Conservation (phyloP, 2,797 vertebrate species). For the Ctenopoma multispine region DNA sequence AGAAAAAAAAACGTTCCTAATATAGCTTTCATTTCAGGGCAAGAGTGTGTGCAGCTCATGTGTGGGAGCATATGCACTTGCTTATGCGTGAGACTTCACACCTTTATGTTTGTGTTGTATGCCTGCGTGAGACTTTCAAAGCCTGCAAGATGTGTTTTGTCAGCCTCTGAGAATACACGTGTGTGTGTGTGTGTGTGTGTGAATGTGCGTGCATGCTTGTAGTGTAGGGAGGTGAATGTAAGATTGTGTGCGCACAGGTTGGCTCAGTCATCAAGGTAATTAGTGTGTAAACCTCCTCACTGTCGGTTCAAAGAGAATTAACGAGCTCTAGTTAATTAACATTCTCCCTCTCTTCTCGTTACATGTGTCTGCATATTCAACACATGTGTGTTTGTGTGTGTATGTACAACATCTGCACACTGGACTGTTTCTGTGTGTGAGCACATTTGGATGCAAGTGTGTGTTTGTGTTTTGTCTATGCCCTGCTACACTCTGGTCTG, state of each 20-base stretch:
- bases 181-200: constrained; percentile 39
- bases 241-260: constrained; percentile 66
- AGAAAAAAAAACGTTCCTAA: constrained; percentile 37
- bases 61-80: constrained; percentile 46
- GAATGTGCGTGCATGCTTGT: constrained; percentile 21
- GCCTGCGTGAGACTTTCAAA: constrained; percentile 64
- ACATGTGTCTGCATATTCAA: constrained; percentile 84
- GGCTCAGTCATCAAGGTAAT: constrained; percentile 83
- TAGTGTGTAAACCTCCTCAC: constrained; percentile 84
- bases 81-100: constrained; percentile 64
- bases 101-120: constrained; percentile 64
- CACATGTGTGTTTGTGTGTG: constrained; percentile 58
- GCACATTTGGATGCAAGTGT: constrained; percentile 38
- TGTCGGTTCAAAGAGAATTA: constrained; percentile 87
- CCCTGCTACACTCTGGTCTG: constrained; percentile 53
- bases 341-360: constrained; percentile 81
- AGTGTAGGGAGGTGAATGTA: constrained; percentile 48
- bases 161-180: constrained; percentile 56
- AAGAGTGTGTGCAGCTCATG: constrained; percentile 19
- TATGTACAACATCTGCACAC: constrained; percentile 56
- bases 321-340: constrained; percentile 86
- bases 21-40: constrained; percentile 68
- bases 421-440: constrained; percentile 35
- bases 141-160: constrained; percentile 67
- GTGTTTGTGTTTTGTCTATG: constrained; percentile 60